Conservation (phyloP, 2,888 invertebrate species). For the Synanthedon vespiformis region DNA sequence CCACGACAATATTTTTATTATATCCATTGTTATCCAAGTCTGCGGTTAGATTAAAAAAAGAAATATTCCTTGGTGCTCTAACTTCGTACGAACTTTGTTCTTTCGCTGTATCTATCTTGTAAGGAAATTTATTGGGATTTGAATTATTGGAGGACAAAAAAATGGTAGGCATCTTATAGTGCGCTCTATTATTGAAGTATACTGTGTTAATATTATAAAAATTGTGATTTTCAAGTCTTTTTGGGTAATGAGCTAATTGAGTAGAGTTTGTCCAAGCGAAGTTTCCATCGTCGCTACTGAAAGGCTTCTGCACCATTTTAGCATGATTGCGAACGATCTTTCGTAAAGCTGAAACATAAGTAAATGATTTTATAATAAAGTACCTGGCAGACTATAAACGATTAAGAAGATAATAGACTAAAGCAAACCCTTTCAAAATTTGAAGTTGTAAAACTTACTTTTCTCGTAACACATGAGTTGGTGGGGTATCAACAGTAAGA, state of each 20-base stretch:
- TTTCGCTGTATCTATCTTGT: conserved; percentile 1
- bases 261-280: conserved; percentile 8
- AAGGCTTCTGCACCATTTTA: conserved; percentile 56
- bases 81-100: too few relatives aligned
- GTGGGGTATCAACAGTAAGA: conserved; percentile 2
- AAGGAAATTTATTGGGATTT: conserved; percentile 20
- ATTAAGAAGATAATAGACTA: too few relatives aligned
- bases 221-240: conserved; percentile 8
- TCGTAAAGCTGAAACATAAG: conserved; percentile 30
- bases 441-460: conserved; percentile 25
- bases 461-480: conserved; percentile 33
- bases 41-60: not conserved
- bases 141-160: conserved; percentile 26
- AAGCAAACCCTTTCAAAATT: too few relatives aligned
- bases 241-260: conserved; percentile 8
- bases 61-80: not conserved
- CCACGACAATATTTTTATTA: conserved; percentile 1
- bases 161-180: conserved; percentile 35
- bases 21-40: not conserved
- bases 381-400: too few relatives aligned
- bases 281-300: conserved; percentile 24
- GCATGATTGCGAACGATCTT: conserved; percentile 55
- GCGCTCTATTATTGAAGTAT: conserved; percentile 24
- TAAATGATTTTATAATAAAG: too few relatives aligned
- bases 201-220: conserved; percentile 26